Conservation (phyloP, 2,888 invertebrate genomes). For the Calameuta filiformis region DNA sequence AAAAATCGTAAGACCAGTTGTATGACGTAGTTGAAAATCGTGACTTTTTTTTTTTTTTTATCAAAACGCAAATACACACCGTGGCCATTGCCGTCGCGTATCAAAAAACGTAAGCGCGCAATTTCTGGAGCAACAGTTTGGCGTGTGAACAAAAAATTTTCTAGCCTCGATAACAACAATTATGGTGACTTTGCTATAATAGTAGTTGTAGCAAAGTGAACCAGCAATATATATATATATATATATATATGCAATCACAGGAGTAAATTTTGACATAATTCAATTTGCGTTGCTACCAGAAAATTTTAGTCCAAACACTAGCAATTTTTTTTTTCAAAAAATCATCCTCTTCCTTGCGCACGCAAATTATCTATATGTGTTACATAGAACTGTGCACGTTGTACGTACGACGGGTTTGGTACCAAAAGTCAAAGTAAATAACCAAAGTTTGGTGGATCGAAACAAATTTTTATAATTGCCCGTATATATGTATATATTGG, state of each 20-base stretch:
- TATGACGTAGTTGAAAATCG: not conserved
- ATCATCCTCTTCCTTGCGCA: no score
- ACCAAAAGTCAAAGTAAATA: not conserved
- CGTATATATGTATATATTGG: not conserved
- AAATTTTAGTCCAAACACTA: not conserved
- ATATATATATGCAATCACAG: not conserved
- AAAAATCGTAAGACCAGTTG: no score
- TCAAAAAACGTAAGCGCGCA: not conserved
- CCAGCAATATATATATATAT: no score
- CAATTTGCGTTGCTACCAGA: not conserved
- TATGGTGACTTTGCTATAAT: no score
- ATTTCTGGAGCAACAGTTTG: no score
- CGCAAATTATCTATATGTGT: not conserved
- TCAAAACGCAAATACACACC: not conserved
- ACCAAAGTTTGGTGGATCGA: not conserved
- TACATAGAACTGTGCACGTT: not conserved
- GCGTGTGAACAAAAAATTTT: no score
- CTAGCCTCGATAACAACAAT: no score
- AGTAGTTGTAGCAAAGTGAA: not conserved
- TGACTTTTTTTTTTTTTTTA: no score
- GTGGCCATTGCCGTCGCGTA: not conserved
- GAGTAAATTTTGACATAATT: no score
- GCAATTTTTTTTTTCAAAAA: no score
- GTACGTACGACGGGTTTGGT: no score
- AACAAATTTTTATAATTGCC: not conserved